Percentiles rank a stretch among this genome's conserved stretches.
Conservation (phyloP, 1,140 invertebrate species). For the Anoplophora glabripennis region DNA sequence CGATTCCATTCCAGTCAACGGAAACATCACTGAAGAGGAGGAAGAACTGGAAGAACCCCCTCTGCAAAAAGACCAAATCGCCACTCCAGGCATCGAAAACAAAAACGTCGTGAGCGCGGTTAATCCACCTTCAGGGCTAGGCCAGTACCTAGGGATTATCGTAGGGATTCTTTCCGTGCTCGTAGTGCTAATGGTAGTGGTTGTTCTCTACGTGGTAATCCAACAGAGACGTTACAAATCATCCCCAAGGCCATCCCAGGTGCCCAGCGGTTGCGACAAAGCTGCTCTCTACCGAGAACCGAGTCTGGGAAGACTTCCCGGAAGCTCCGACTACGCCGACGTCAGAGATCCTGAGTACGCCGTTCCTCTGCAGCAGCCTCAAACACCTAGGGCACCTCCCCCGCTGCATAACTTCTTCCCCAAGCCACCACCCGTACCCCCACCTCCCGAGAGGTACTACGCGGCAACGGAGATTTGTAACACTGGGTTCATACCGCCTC, state of each 20-base stretch:
- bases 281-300: conserved; percentile 43
- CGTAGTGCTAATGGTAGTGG: conserved; percentile 39
- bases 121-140: conserved; percentile 33
- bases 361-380: conserved; percentile 39
- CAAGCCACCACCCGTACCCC: conserved; percentile 40
- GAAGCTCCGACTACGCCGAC: conserved; percentile 41
- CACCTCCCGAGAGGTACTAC: conserved; percentile 43
- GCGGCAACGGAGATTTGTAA: conserved; percentile 46
- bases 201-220: conserved; percentile 38
- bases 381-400: conserved; percentile 35
- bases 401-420: conserved; percentile 41
- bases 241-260: conserved; percentile 41
- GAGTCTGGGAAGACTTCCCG: conserved; percentile 29
- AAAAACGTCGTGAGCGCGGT: conserved; percentile 42
- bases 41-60: conserved; percentile 33
- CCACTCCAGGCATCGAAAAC: conserved; percentile 26
- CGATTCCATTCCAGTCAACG: conserved; percentile 70
- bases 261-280: conserved; percentile 43
- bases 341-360: conserved; percentile 42
- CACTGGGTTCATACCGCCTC: conserved; percentile 39
- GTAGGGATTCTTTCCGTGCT: conserved; percentile 42
- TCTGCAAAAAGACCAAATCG: conserved; percentile 35
- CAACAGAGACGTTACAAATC: conserved; percentile 42
- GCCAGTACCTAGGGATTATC: conserved; percentile 44
- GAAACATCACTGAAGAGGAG: conserved; percentile 66